phyloP scores from a whole-genome alignment of 2,113 vertebrate genomes.

The Grammomys surdaster region DNA sequence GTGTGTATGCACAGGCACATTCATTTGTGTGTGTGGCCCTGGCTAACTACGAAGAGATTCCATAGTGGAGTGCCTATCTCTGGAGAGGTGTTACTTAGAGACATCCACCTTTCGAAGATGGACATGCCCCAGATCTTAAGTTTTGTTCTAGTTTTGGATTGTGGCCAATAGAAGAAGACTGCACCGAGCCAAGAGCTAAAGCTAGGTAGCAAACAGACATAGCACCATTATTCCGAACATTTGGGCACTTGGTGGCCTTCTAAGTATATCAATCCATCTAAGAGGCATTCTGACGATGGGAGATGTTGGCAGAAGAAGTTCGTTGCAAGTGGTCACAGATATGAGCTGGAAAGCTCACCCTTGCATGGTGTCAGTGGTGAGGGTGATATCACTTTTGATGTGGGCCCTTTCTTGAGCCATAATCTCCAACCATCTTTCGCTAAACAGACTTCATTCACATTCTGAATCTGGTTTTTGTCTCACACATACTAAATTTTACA shows the following conservation, averaged over 20 bases:
- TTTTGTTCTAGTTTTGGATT: background rate
- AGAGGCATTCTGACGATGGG: background rate
- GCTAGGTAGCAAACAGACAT: background rate
- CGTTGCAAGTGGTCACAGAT: conserved; percentile 50
- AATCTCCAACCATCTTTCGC: conserved; percentile 62
- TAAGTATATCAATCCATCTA: conserved; percentile 14
- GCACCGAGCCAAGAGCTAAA: conserved; percentile 18
- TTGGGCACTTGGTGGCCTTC: background rate
- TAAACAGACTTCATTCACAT: conserved; percentile 89
- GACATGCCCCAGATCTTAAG: conserved; percentile 9
- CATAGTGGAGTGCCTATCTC: background rate
- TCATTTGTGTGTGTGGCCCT: background rate
- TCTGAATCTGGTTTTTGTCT: conserved; percentile 89
- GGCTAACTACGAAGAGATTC: conserved; percentile 4
- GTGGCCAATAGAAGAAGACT: background rate
- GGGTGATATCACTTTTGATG: conserved; percentile 67
- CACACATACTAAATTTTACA: conserved; percentile 89
- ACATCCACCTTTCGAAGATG: background rate
- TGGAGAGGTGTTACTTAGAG: background rate
- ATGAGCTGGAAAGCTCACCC: conserved; percentile 28
- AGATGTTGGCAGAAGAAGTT: conserved; percentile 2
- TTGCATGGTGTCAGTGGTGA: conserved; percentile 12
- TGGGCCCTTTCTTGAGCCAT: conserved; percentile 62
- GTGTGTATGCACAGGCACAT: background rate
- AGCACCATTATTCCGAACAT: background rate